Conservation (phyloP, 2,888 invertebrate species). For the Agrotis ipsilon region DNA sequence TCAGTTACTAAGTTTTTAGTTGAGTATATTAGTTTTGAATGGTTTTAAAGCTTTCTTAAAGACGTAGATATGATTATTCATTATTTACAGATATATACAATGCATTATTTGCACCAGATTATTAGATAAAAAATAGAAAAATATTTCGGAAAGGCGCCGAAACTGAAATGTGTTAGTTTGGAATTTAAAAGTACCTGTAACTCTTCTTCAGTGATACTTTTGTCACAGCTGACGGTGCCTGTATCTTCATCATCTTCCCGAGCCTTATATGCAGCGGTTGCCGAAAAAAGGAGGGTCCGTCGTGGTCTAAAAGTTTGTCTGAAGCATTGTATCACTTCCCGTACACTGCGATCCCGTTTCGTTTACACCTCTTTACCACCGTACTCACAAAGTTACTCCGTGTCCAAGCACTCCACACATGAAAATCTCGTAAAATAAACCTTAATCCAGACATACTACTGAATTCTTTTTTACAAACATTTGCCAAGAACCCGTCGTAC, state of each 20-base stretch:
- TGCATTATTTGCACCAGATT: neutral
- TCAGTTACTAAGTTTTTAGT: neutral
- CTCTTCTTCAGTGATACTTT: constrained; percentile 82
- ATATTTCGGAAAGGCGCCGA: neutral
- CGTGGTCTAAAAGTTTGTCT: constrained; percentile 81
- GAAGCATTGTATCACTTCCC: constrained; percentile 82
- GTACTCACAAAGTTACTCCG: constrained; percentile 77
- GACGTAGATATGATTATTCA: neutral
- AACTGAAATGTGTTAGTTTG: neutral
- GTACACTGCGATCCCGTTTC: constrained; percentile 80
- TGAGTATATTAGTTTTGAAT: neutral
- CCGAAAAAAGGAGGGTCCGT: constrained; percentile 81
- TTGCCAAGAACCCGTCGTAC: constrained; percentile 66
- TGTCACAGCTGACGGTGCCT: constrained; percentile 69
- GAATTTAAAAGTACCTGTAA: constrained; percentile 76
- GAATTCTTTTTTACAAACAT: constrained; percentile 62
- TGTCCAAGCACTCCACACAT: constrained; percentile 82
- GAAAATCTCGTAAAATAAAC: constrained; percentile 80
- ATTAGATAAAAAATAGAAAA: neutral
- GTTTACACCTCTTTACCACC: constrained; percentile 80
- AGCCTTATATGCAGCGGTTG: constrained; percentile 83
- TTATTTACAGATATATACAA: neutral
- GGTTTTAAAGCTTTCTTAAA: neutral
- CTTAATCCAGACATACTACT: constrained; percentile 78
- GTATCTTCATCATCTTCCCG: constrained; percentile 64